Conservation (phyloP, 2,888 invertebrate species). For the Plebejus melissa region DNA sequence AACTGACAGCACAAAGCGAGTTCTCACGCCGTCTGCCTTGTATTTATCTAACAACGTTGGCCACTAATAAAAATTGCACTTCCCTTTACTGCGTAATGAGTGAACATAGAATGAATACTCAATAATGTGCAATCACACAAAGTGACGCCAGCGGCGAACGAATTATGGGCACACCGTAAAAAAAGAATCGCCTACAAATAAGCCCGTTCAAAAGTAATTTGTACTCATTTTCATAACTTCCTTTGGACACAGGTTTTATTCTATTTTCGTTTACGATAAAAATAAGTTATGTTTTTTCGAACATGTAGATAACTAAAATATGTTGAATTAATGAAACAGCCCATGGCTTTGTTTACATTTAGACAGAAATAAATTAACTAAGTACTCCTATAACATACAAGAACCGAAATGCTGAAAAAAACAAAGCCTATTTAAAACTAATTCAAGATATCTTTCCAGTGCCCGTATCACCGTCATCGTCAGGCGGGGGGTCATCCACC, state of each 20-base stretch:
- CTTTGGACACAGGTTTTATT: constrained; percentile 30
- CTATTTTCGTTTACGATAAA: not conserved
- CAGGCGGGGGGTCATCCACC: constrained; percentile 69
- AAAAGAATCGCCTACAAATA: constrained; percentile 32
- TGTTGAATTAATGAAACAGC: no score
- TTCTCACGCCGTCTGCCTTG: constrained; percentile 37
- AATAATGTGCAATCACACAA: constrained; percentile 31
- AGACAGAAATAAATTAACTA: no score
- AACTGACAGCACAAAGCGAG: constrained; percentile 43
- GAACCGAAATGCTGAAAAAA: no score
- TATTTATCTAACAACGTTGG: constrained; percentile 35
- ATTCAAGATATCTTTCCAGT: constrained; percentile 58
- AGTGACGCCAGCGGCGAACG: constrained; percentile 42
- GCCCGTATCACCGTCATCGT: constrained; percentile 76
- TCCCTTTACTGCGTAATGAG: constrained; percentile 49
- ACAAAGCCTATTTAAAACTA: not conserved
- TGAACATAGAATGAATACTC: constrained; percentile 36
- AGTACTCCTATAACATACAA: no score
- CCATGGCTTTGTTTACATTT: no score
- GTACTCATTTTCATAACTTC: constrained; percentile 36
- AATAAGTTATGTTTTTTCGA: not conserved
- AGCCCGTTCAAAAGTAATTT: constrained; percentile 34
- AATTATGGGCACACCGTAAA: constrained; percentile 49
- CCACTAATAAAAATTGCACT: constrained; percentile 48
- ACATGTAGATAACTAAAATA: no score